These are phyloP conservation scores for Cygnus atratus DNA, from an alignment of 2,113 vertebrate genomes.

Conservation along the genomic window DNA sequence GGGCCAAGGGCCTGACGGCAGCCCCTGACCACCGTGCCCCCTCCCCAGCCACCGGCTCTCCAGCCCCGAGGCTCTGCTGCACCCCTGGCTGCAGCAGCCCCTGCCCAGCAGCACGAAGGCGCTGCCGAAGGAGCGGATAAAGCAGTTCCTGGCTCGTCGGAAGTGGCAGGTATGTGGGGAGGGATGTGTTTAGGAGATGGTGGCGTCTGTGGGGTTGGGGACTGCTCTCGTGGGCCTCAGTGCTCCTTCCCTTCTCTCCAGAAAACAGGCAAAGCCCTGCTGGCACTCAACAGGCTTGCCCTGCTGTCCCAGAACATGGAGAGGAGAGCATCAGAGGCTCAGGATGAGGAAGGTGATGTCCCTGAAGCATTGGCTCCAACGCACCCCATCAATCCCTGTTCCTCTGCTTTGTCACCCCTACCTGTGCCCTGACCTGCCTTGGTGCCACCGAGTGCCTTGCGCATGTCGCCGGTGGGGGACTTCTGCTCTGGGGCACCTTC, in stretches of 20 bases:
- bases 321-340: slow-evolving; percentile 40
- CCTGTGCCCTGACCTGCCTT: neutral
- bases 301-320: slow-evolving; percentile 78
- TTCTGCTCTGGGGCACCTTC: neutral
- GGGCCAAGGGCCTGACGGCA: neutral
- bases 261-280: slow-evolving; percentile 88
- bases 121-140: slow-evolving; percentile 85
- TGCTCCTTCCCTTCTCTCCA: slow-evolving; percentile 13
- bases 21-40: rapidly evolving
- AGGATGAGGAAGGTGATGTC: slow-evolving; percentile 48
- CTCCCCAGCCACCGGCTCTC: slow-evolving; percentile 76
- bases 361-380: neutral
- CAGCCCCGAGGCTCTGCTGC: slow-evolving; percentile 76
- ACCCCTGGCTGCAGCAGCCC: slow-evolving; percentile 83
- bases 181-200: rapidly evolving
- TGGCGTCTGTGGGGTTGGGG: rapidly evolving
- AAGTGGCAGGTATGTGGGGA: slow-evolving; percentile 84
- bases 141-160: slow-evolving; percentile 77
- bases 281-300: slow-evolving; percentile 85
- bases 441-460: neutral
- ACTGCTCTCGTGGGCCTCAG: neutral
- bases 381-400: rapidly evolving
- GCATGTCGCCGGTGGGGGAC: rapidly evolving
- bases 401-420: neutral
- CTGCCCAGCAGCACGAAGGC: slow-evolving; percentile 66